phyloP scores from a whole-genome alignment of 1,140 invertebrate species.

The Adelges cooleyi region DNA sequence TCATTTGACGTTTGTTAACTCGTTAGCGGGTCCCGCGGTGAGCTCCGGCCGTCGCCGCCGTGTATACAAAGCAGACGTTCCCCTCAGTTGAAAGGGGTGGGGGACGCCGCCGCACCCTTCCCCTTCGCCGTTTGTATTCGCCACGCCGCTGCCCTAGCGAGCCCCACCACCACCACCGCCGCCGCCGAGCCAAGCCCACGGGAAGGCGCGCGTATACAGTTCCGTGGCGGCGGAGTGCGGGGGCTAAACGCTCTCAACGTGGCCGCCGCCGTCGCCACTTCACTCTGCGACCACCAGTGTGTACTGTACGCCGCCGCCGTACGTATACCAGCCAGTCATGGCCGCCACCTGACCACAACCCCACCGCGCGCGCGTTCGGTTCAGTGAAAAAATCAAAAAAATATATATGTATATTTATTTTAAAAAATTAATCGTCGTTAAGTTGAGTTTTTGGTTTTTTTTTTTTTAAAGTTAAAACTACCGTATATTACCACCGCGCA shows the following conservation, averaged over 20 bases:
- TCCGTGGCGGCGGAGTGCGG: neutral
- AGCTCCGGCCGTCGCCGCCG: neutral
- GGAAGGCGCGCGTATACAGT: neutral
- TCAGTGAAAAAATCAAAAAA: neutral
- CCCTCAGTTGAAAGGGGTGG: neutral
- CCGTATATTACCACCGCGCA: neutral
- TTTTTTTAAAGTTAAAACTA: neutral
- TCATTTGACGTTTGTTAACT: slow-evolving; percentile 16
- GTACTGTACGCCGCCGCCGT: neutral
- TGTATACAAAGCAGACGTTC: slow-evolving; percentile 19
- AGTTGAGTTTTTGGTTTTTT: neutral
- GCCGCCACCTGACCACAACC: slow-evolving; percentile 26
- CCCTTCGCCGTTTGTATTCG: neutral
- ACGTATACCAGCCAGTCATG: slow-evolving; percentile 15
- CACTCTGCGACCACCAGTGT: neutral
- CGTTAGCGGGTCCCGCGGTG: slow-evolving; percentile 14
- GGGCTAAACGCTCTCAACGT: slow-evolving; percentile 25
- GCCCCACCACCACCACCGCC: neutral
- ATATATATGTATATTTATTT: too few relatives aligned
- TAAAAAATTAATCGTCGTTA: too few relatives aligned
- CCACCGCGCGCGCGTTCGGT: slow-evolving; percentile 11
- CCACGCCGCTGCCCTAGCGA: neutral
- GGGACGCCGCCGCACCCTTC: slow-evolving; percentile 25
- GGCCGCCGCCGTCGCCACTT: slow-evolving; percentile 13
- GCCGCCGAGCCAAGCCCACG: neutral